Percentiles rank a stretch among this genome's conserved stretches.
Evolutionary conservation across 2,888 invertebrate species (phyloP).

Genomic region (Asteroscopus sphinx): DNA sequence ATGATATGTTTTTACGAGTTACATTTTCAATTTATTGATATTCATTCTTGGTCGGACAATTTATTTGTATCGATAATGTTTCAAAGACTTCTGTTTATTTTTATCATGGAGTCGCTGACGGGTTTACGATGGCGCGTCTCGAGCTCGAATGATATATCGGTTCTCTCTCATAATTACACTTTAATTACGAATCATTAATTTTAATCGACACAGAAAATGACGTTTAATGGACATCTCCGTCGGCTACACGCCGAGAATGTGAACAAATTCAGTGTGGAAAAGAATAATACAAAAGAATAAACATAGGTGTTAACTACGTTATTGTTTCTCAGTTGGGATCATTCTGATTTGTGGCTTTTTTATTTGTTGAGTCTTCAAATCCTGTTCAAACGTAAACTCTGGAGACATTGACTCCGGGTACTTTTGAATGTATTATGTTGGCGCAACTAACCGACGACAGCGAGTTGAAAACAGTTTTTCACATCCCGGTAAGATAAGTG

Average conservation of each 20-base stretch:
- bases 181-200: constrained; percentile 64
- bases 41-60: constrained; percentile 84
- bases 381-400: constrained; percentile 79
- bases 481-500: constrained; percentile 89
- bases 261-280: constrained; percentile 60
- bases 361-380: constrained; percentile 78
- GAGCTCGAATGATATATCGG: constrained; percentile 66
- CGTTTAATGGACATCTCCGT: constrained; percentile 42
- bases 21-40: constrained; percentile 88
- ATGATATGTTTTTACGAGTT: constrained; percentile 88
- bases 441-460: constrained; percentile 85
- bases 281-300: constrained; percentile 70
- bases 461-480: constrained; percentile 85
- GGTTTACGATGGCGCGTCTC: constrained; percentile 72
- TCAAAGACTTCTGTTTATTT: constrained; percentile 85
- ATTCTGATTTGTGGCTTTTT: constrained; percentile 75
- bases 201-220: constrained; percentile 56
- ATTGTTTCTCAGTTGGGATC: constrained; percentile 77
- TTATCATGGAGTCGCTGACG: constrained; percentile 72
- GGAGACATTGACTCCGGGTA: constrained; percentile 80
- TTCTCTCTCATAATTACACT: constrained; percentile 69
- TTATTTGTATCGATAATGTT: constrained; percentile 86
- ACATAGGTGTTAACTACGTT: constrained; percentile 68
- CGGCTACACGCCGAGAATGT: constrained; percentile 50
- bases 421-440: constrained; percentile 77